phyloP scores from a whole-genome alignment of 2,888 invertebrate genomes.

The Atethmia centrago region DNA sequence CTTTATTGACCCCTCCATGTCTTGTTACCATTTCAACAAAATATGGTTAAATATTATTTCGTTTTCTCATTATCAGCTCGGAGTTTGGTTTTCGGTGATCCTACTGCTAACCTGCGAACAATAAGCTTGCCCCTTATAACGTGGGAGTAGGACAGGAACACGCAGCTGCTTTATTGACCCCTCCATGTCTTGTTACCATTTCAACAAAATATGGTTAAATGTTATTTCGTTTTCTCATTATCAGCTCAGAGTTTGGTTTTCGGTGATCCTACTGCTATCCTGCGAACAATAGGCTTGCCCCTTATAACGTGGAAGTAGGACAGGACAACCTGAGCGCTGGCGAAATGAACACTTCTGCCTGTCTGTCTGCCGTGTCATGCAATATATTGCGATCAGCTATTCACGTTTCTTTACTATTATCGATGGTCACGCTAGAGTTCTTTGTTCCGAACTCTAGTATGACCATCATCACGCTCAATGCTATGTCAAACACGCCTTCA shows the following conservation, averaged over 20 bases:
- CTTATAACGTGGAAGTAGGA: not conserved
- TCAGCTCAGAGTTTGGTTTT: not conserved
- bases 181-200: no score
- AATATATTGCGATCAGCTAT: not conserved
- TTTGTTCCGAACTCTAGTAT: not conserved
- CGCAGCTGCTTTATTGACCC: no score
- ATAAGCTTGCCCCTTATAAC: not conserved
- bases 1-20: no score
- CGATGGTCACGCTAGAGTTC: no score
- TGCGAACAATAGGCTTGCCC: not conserved
- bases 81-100: not conserved
- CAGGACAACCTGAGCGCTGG: not conserved
- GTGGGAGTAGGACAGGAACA: no score
- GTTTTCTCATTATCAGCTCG: no score
- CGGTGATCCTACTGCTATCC: not conserved
- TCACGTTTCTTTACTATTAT: not conserved
- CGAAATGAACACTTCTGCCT: not conserved
- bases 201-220: no score
- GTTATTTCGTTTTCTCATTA: no score
- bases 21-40: no score
- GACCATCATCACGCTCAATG: not conserved
- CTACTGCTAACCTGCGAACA: not conserved
- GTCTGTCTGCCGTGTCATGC: not conserved
- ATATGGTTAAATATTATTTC: no score
- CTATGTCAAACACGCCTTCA: constrained; percentile 33